Evolutionary conservation across 2,888 invertebrate species (phyloP).

Genomic region (Scotopteryx bipunctaria): DNA sequence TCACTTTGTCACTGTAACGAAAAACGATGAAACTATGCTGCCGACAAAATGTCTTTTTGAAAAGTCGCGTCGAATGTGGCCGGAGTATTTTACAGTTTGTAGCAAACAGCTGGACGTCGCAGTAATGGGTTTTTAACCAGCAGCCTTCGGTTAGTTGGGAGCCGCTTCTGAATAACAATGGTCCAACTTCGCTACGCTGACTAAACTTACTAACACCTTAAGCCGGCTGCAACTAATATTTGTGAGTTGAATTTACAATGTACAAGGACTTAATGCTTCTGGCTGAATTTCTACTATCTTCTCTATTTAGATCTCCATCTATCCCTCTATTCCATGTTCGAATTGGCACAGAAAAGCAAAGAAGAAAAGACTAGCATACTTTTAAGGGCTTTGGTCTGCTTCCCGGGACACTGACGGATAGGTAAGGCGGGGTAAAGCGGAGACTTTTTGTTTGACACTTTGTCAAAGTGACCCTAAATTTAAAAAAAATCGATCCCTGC

Average conservation of each 20-base stretch:
- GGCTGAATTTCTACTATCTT: slow-evolving; percentile 4
- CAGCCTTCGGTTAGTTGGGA: slow-evolving; percentile 18
- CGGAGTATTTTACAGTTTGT: slow-evolving; percentile 30
- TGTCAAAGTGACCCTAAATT: background rate
- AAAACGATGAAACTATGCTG: too few species aligned
- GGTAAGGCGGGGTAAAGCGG: too few species aligned
- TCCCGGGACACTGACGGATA: too few species aligned
- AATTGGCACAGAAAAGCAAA: too few species aligned
- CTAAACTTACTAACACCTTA: slow-evolving; percentile 30
- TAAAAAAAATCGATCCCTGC: too few species aligned
- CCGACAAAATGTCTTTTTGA: slow-evolving; percentile 27
- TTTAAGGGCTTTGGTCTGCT: too few species aligned
- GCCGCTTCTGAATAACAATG: slow-evolving; percentile 32
- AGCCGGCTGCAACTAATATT: slow-evolving; percentile 23
- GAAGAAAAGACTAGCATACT: too few species aligned
- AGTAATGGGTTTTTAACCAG: slow-evolving; percentile 45
- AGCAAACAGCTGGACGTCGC: slow-evolving; percentile 37
- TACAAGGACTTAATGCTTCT: slow-evolving; percentile 17
- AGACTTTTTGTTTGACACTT: too few species aligned
- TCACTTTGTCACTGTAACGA: too few species aligned
- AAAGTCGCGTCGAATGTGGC: slow-evolving; percentile 18
- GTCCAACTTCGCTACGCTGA: slow-evolving; percentile 12
- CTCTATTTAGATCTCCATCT: background rate
- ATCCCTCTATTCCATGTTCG: too few species aligned
- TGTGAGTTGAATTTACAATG: slow-evolving; percentile 27